These are phyloP conservation scores for Cheilosia pagana DNA, from an alignment of 2,888 invertebrate species.

Conservation along the genomic window DNA sequence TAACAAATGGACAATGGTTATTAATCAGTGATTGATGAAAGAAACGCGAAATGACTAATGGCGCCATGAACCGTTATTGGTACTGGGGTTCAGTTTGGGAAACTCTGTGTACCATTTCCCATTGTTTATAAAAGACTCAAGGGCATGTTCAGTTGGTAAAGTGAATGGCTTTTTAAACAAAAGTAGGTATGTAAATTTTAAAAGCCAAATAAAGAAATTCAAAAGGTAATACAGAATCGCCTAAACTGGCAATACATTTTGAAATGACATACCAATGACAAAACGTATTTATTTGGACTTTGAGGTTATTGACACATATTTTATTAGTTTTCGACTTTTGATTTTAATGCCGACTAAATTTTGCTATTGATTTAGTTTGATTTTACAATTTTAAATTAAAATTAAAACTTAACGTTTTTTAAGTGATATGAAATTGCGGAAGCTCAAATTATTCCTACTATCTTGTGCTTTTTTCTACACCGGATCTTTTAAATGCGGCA, in stretches of 20 bases:
- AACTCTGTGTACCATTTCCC: neutral
- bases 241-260: no score
- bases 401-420: neutral
- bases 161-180: no score
- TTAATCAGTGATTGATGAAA: no score
- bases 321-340: no score
- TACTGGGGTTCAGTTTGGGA: neutral
- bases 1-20: neutral
- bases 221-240: no score
- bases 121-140: neutral
- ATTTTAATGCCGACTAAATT: no score
- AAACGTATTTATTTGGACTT: no score
- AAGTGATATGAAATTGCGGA: neutral
- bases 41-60: neutral
- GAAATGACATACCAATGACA: no score
- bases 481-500: neutral
- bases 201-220: no score
- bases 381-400: neutral
- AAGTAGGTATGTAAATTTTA: no score
- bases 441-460: neutral
- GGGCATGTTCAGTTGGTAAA: neutral
- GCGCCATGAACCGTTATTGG: conserved; percentile 7
- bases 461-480: neutral
- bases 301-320: no score
- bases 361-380: no score